Percentiles rank a stretch among this genome's conserved stretches.
phyloP scores from a whole-genome alignment of 2,113 vertebrate genomes.

The Orientallactaga bullata region DNA sequence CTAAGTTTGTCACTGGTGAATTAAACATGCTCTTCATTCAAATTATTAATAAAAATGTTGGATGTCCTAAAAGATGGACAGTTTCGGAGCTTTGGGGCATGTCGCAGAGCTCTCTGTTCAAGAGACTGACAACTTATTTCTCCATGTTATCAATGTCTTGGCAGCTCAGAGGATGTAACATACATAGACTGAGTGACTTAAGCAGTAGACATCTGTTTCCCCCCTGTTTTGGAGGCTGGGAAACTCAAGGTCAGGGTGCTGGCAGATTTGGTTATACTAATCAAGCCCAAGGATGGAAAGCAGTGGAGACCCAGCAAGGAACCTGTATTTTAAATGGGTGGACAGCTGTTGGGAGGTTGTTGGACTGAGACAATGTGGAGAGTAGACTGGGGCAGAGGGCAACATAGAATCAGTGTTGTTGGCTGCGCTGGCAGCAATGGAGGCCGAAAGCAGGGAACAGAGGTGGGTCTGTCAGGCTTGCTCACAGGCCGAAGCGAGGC shows the following conservation, averaged over 20 bases:
- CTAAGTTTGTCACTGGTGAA: background rate
- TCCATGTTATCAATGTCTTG: background rate
- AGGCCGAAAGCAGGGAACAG: background rate
- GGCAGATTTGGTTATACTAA: background rate
- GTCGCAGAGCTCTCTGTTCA: background rate
- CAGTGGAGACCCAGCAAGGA: background rate
- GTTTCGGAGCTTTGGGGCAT: background rate
- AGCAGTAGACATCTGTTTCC: background rate
- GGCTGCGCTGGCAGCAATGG: background rate
- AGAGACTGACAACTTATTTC: background rate
- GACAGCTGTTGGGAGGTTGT: background rate
- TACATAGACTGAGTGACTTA: background rate
- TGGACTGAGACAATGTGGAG: background rate
- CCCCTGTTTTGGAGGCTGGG: background rate
- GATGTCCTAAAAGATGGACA: background rate
- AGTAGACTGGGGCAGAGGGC: background rate
- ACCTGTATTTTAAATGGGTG: background rate
- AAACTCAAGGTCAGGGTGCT: background rate
- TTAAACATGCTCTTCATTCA: background rate
- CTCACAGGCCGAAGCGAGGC: background rate
- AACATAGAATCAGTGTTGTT: background rate
- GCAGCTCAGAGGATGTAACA: background rate
- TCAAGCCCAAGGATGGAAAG: background rate
- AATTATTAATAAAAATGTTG: background rate
- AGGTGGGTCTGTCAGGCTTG: background rate